Percentiles rank a stretch among this genome's conserved stretches.
Evolutionary conservation across 1,140 invertebrate genomes (phyloP).

Genomic region (Calycopis cecrops): DNA sequence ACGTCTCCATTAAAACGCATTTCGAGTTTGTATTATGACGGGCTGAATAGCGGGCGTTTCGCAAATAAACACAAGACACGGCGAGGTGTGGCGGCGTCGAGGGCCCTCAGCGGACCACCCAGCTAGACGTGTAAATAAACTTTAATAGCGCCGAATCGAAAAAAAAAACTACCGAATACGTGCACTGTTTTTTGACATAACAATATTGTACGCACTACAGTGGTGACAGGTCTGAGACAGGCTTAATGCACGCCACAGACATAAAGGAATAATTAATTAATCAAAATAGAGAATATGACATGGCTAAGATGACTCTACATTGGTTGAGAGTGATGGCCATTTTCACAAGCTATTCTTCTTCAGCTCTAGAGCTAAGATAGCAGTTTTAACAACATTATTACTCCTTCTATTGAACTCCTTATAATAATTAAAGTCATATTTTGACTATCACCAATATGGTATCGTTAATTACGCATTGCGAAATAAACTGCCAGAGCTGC

Average conservation of each 20-base stretch:
- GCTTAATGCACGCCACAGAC: background rate
- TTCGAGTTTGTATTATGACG: conserved; percentile 12
- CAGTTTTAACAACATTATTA: no score
- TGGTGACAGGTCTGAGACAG: background rate
- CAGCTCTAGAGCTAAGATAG: no score
- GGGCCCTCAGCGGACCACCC: conserved; percentile 19
- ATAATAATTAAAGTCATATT: no score
- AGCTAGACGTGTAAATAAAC: conserved; percentile 14
- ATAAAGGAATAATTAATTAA: no score
- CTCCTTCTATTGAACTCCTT: no score
- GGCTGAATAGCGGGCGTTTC: conserved; percentile 17
- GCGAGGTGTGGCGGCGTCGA: conserved; percentile 16
- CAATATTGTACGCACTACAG: background rate
- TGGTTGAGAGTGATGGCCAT: no score
- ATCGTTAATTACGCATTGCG: no score
- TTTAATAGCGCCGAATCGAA: conserved; percentile 13
- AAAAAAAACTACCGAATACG: background rate
- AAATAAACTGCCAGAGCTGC: no score
- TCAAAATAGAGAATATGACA: no score
- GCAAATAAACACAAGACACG: conserved; percentile 19
- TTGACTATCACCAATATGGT: no score
- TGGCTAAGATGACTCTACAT: no score
- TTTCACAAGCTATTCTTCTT: no score
- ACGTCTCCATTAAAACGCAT: conserved; percentile 2
- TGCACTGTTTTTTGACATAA: conserved; percentile 9